Percentiles rank a stretch among this genome's conserved stretches.
phyloP scores from a whole-genome alignment of 2,888 invertebrate species.

The Julus scanicus region DNA sequence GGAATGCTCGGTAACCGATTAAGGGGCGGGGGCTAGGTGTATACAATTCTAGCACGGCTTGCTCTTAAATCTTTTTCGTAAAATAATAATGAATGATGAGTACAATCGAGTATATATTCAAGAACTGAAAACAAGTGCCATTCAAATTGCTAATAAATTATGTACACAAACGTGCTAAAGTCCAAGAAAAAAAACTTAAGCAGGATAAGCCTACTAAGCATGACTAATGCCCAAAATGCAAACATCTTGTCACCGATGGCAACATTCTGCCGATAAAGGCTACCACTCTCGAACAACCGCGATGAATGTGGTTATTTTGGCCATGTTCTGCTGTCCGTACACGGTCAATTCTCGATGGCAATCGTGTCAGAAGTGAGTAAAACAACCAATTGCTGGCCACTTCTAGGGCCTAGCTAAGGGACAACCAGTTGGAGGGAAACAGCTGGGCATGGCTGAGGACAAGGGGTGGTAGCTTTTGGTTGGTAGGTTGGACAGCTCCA shows the following conservation, averaged over 20 bases:
- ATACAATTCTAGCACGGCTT: not conserved
- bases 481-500: too few relatives aligned
- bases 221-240: not conserved
- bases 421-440: too few relatives aligned
- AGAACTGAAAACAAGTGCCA: not conserved
- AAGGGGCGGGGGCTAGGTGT: not conserved
- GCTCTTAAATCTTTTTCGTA: not conserved
- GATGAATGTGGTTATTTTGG: not conserved
- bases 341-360: too few relatives aligned
- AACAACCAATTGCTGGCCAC: too few relatives aligned
- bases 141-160: conserved; percentile 21
- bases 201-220: not conserved
- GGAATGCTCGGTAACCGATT: not conserved
- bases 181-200: conserved; percentile 5
- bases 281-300: not conserved
- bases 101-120: not conserved
- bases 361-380: too few relatives aligned
- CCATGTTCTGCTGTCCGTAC: too few relatives aligned
- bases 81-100: not conserved
- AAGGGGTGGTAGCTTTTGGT: too few relatives aligned
- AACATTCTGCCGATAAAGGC: not conserved
- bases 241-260: not conserved
- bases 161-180: conserved; percentile 27
- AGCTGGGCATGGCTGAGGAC: too few relatives aligned
- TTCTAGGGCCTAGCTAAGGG: too few relatives aligned